Conservation (phyloP, 1,140 invertebrate genomes). For the Pomacea maculata region DNA sequence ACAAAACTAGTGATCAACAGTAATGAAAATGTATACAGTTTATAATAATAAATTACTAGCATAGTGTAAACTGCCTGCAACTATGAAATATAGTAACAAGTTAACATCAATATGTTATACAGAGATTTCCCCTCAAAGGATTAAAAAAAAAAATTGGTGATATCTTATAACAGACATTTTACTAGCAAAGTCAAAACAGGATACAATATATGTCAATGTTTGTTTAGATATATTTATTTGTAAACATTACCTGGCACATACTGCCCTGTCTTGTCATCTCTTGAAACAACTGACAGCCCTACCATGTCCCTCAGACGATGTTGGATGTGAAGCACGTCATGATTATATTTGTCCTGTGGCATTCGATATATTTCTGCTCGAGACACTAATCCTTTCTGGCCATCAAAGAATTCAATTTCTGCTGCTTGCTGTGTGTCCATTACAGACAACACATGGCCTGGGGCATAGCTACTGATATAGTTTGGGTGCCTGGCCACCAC, state of each 20-base stretch:
- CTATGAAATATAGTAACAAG: no score
- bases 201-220: no score
- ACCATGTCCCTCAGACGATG: conserved; percentile 44
- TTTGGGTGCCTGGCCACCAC: conserved; percentile 55
- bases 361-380: conserved; percentile 48
- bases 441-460: conserved; percentile 43
- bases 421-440: conserved; percentile 30
- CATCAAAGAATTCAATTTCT: conserved; percentile 53
- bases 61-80: no score
- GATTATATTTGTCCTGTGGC: conserved; percentile 44
- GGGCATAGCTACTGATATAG: conserved; percentile 54
- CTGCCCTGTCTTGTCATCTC: conserved; percentile 48
- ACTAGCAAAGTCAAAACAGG: no score
- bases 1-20: no score
- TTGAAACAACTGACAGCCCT: conserved; percentile 50
- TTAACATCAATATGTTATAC: no score
- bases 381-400: conserved; percentile 27
- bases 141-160: conserved; percentile 1
- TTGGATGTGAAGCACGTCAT: conserved; percentile 49
- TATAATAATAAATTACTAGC: no score
- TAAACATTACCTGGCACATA: conserved; percentile 48
- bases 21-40: no score
- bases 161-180: not conserved
- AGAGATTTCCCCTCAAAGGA: not conserved
- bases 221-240: not conserved